These are phyloP conservation scores for Microplitis deprimator DNA, from an alignment of 2,888 invertebrate genomes.

Conservation along the genomic window DNA sequence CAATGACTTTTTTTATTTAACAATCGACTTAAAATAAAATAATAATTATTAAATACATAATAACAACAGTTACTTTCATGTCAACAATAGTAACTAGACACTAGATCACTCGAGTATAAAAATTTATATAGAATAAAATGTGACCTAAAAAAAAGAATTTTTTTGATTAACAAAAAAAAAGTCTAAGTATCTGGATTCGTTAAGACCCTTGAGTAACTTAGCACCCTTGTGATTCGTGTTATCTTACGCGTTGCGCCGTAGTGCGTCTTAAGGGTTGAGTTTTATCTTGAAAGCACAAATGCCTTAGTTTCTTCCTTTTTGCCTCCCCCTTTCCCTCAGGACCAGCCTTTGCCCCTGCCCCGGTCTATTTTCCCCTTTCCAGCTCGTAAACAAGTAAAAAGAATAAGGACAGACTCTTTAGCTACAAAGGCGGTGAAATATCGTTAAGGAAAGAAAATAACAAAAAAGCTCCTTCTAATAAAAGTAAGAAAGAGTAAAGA, in stretches of 20 bases:
- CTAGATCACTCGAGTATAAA: too few species aligned
- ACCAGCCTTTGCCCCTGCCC: too few species aligned
- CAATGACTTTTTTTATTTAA: too few species aligned
- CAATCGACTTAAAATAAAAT: too few species aligned
- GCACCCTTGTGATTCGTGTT: slow-evolving; percentile 46
- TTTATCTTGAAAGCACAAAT: not conserved
- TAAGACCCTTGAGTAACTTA: not conserved
- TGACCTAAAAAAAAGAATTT: slow-evolving; percentile 25
- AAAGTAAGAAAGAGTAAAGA: slow-evolving; percentile 31
- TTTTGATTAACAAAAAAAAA: not conserved
- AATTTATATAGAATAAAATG: too few species aligned
- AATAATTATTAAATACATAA: too few species aligned
- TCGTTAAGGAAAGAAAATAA: slow-evolving; percentile 29
- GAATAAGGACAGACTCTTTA: slow-evolving; percentile 21
- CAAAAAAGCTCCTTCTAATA: slow-evolving; percentile 8
- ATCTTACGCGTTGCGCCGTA: slow-evolving; percentile 45
- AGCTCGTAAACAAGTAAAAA: slow-evolving; percentile 16
- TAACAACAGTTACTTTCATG: too few species aligned
- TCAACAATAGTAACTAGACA: too few species aligned
- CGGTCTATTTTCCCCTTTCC: too few species aligned
- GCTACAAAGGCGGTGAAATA: slow-evolving; percentile 34
- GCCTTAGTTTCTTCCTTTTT: not conserved
- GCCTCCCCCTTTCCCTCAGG: not conserved
- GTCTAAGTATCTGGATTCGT: not conserved
- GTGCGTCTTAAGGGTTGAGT: slow-evolving; percentile 24